Evolutionary conservation across 2,888 invertebrate genomes (phyloP).

Genomic region (Camponotus fellah): DNA sequence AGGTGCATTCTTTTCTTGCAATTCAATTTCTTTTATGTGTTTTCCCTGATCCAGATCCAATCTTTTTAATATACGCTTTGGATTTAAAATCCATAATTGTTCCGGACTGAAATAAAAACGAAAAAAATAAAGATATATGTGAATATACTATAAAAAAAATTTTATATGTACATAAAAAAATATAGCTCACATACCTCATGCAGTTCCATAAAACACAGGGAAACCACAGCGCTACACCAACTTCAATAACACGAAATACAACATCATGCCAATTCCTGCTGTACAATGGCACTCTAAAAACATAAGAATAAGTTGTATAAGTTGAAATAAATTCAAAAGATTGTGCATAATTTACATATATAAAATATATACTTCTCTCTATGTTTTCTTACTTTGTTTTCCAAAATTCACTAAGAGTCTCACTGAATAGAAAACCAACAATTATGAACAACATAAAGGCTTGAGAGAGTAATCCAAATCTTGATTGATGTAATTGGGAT

Average conservation of each 20-base stretch:
- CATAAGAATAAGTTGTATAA: constrained; percentile 7
- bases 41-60: constrained; percentile 85
- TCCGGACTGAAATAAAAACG: constrained; percentile 89
- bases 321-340: background rate
- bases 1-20: constrained; percentile 80
- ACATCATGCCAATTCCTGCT: constrained; percentile 97
- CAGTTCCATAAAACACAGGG: constrained; percentile 98
- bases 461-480: constrained; percentile 95
- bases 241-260: constrained; percentile 96
- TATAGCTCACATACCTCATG: constrained; percentile 88
- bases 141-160: constrained; percentile 7
- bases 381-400: constrained; percentile 92
- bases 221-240: constrained; percentile 97
- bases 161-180: background rate
- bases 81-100: constrained; percentile 97
- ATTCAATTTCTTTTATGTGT: constrained; percentile 81
- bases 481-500: constrained; percentile 96
- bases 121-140: background rate
- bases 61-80: constrained; percentile 93
- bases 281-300: constrained; percentile 92
- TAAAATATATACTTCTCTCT: background rate
- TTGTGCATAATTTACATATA: background rate
- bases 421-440: constrained; percentile 95
- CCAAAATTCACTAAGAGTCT: constrained; percentile 97
- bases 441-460: constrained; percentile 96